phyloP scores from a whole-genome alignment of 2,888 invertebrate species.

The Lingula anatina region DNA sequence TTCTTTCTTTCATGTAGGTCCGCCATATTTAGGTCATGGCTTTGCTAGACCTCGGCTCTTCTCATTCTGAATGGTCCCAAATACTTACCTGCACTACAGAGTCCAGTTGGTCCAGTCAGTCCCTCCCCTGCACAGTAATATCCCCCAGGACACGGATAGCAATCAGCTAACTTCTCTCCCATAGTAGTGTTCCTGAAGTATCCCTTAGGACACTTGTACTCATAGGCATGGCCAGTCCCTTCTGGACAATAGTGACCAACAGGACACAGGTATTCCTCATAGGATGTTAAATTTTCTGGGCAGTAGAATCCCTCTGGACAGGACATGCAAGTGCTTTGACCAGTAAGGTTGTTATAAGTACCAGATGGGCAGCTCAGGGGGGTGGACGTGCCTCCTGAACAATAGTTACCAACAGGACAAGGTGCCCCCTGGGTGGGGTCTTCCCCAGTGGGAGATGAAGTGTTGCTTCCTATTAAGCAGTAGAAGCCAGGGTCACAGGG shows the following conservation, averaged over 20 bases:
- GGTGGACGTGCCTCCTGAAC: slow-evolving; percentile 40
- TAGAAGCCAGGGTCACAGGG: slow-evolving; percentile 45
- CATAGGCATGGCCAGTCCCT: slow-evolving; percentile 19
- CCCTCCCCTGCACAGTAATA: slow-evolving; percentile 35
- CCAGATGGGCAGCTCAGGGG: slow-evolving; percentile 31
- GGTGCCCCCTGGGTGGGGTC: slow-evolving; percentile 34
- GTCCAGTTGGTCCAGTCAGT: slow-evolving; percentile 29
- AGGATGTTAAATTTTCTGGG: slow-evolving; percentile 27
- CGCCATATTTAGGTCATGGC: too few relatives aligned
- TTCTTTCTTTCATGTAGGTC: too few relatives aligned
- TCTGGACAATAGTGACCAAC: slow-evolving; percentile 38
- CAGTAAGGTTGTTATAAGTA: slow-evolving; percentile 22
- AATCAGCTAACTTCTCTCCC: slow-evolving; percentile 30
- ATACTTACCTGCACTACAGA: slow-evolving; percentile 39
- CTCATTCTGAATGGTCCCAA: too few relatives aligned
- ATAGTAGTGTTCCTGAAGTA: slow-evolving; percentile 18
- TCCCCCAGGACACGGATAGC: slow-evolving; percentile 39
- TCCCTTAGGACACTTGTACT: too few relatives aligned
- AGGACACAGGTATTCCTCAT: slow-evolving; percentile 46
- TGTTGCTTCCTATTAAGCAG: slow-evolving; percentile 30
- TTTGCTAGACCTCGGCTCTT: too few relatives aligned
- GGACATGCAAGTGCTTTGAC: slow-evolving; percentile 16
- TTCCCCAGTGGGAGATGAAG: slow-evolving; percentile 24
- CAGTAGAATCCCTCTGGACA: slow-evolving; percentile 29
- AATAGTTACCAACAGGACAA: slow-evolving; percentile 44